Evolutionary conservation across 2,888 invertebrate genomes (phyloP).

Genomic region (Criorhina ranunculi): DNA sequence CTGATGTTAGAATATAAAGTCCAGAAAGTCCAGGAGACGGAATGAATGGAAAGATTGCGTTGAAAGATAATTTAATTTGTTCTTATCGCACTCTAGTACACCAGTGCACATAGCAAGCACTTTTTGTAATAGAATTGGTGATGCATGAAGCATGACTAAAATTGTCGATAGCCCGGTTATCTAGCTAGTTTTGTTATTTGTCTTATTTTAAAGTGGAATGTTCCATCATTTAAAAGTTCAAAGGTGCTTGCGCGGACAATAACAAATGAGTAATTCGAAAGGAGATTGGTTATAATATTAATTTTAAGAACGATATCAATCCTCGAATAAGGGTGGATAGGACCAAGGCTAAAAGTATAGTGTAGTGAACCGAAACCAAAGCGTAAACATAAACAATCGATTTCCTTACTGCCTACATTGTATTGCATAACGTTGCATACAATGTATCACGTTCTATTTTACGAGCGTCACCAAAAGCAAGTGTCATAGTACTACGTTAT

Average conservation of each 20-base stretch:
- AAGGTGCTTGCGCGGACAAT: not conserved
- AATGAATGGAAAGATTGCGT: conserved; percentile 6
- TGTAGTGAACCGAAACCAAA: too few species aligned
- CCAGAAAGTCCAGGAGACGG: not conserved
- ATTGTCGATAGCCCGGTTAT: not conserved
- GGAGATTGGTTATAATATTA: not conserved
- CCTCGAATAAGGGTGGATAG: too few species aligned
- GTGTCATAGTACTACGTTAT: too few species aligned
- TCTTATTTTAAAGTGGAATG: not conserved
- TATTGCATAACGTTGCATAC: too few species aligned
- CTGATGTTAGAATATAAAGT: conserved; percentile 5
- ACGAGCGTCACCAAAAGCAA: too few species aligned
- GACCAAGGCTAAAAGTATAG: too few species aligned
- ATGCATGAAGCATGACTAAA: not conserved
- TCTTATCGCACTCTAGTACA: not conserved
- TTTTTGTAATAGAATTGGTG: not conserved
- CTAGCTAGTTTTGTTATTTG: conserved; percentile 2
- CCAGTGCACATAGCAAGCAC: not conserved
- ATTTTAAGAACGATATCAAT: too few species aligned
- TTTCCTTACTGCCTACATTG: too few species aligned
- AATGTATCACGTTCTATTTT: too few species aligned
- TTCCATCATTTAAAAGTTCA: not conserved
- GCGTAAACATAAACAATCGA: too few species aligned
- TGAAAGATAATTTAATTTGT: not conserved
- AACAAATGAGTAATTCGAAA: not conserved